Evolutionary conservation across 2,113 vertebrate genomes (phyloP), one percentile per base, ranked within the genome.

Genomic region (Platycercus adscitus): DNA sequence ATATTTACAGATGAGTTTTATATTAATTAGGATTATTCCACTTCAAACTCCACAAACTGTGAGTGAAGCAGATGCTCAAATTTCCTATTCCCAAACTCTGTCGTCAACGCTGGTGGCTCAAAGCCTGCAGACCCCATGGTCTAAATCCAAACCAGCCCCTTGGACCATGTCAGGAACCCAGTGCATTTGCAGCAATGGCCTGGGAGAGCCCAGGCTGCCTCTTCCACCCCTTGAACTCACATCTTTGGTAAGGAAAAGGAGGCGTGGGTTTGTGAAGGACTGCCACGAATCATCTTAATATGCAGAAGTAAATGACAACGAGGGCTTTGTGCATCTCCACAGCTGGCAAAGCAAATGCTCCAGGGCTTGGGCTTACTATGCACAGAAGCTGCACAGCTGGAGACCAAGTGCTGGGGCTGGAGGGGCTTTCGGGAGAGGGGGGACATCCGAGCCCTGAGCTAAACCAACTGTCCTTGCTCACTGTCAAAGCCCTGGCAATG

Each of bases 151-250:
- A 65, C 5, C 9, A 60, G 10, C 29, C 35, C 18, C 18, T 28
- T 2, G 2, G 19, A n/a, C 13, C 17, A 9, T 1, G 2, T 29
- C 41, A 31, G 61, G 13, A 72, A 20, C 23, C 23, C 1, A 0
- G n/a, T 1, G 7, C 19, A 19, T 58, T 58, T n/a, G 49, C 49
- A 52, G 61, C 17, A 2, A 0, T 11, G 58, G 60, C 21, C 39
- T 16, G 52, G 43, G 52, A 28, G 8, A 41, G 37, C 7, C 23
- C 25, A 8, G 23, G 44, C 64, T 43, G 26, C 64, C 50, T 35
- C 43, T 39, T 52, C 29, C 39, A n/a, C 24, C 31, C 13, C 68
- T 24, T 52, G 52, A 41, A 58, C 41, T 55, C 33, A 18, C 7
- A 49, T 17, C 39, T 41, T 29, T 16, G 29, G 41, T 9, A 56